Base-by-base conservation (phyloP, 2,888 invertebrate genomes). In the Polydrusus tereticollis region DNA sequence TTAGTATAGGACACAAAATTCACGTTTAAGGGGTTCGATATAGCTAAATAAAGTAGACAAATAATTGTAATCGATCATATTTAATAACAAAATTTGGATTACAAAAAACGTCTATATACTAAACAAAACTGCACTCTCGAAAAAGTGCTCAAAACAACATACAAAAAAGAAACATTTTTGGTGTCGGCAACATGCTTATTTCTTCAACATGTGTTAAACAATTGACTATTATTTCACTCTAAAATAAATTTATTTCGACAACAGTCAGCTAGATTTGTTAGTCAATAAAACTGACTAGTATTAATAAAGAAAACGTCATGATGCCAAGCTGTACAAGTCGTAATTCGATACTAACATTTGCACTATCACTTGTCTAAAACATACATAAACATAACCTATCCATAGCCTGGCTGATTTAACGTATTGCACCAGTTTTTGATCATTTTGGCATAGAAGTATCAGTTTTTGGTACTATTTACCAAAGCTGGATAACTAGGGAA, bases 51-150 rank as follows among this genome's bases (percentile, higher is more conserved):
- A 50, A 50, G 23, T 77, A 78, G 77, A 76, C 70, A 75, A 77
- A 74, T 78, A 78, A 71, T 78, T 80, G 52, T 68, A 72, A 72
- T 75, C 71, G 58, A 66, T 75, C 70, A 67, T 57, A 69, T 74
- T 71, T 73, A 74, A 69, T 69, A 74, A 70, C 70, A 73, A 73
- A 77, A 73, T 72, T 63, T 69, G 62, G 65, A 75, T 72, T 73
- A 73, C 69, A 73, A 73, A 73, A 73, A 64, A 59, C 58, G 18
- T 21, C 62, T 52, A 52, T 21, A 55, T 20, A 59, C 59, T 29
- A 69, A 55, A 52, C 62, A 29, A 47, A 67, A 67, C 26, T 36
- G 18, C 65, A 55, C 52, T 58, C 29, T 50, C 29, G 26, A 47
- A 43, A 59, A 67, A 67, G 59, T 59, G 67, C 36, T 4, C 12